Evolutionary conservation across 2,797 vertebrate genomes (phyloP), one percentile per base, ranked within the genome.

Genomic region (Urocyon cinereoargenteus): DNA sequence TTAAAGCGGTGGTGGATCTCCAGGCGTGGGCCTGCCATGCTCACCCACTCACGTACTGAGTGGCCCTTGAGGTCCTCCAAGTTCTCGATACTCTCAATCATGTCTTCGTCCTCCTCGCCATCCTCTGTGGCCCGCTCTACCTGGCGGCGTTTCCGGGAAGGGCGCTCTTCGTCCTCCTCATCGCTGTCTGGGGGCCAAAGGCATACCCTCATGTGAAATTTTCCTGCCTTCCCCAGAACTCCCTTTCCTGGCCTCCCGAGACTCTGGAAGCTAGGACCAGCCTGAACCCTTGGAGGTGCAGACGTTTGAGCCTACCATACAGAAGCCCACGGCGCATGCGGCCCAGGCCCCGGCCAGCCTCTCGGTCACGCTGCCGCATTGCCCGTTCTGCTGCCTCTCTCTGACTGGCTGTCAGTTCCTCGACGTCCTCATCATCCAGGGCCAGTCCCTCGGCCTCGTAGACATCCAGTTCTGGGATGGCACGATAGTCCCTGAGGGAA

Each of bases 71-170:
- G 99, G 98, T 99, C 99, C 96, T 99, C 99, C 98, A 99, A 98
- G 98, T 99, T 99, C 98, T 99, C 99, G 0, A 99, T 99, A 98
- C 99, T 99, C 98, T 99, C 99, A 0, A 99, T 99, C 99, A 99
- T 99, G 86, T 99, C 99, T 79, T 99, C 99, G 0, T 99, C 99
- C 0, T 99, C 99, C 10, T 98, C 98, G 0, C 98, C 73, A 0
- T 99, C 99, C 4, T 99, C 99, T 0, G 99, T 99, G 2, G 99
- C 99, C 0, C 99, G 98, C 97, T 99, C 99, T 0, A 99, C 99
- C 90, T 99, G 92, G 0, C 99, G 99, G 49, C 99, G 99, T 81
- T 99, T 99, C 21, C 99, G 99, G 0, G 99, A 98, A 0, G 99
- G 99, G 0, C 99, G 99, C 24, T 99, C 99, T 3, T 99, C 99